These are phyloP conservation scores for Drosophila putrida DNA, from an alignment of 2,888 invertebrate species.

Conservation along the genomic window DNA sequence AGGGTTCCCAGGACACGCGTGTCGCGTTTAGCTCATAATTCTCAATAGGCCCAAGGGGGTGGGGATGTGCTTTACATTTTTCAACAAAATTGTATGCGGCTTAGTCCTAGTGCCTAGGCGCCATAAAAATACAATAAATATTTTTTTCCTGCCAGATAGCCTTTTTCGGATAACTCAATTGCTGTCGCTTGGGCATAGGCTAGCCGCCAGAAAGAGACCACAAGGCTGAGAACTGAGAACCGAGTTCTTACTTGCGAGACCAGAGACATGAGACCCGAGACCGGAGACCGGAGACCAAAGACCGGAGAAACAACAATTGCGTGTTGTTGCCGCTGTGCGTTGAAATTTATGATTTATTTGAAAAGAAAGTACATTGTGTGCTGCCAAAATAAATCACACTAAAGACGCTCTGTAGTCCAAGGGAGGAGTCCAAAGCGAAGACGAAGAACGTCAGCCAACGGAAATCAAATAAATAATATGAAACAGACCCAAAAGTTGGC, in stretches of 20 bases:
- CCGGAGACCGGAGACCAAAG: neutral
- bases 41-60: slow-evolving; percentile 48
- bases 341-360: slow-evolving; percentile 82
- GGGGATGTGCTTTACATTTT: slow-evolving; percentile 67
- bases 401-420: slow-evolving; percentile 53
- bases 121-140: slow-evolving; percentile 79
- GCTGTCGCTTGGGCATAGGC: slow-evolving; percentile 48
- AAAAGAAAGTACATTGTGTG: slow-evolving; percentile 77
- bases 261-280: slow-evolving; percentile 1
- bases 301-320: slow-evolving; percentile 44
- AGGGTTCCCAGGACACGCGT: slow-evolving; percentile 51
- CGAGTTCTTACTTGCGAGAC: slow-evolving; percentile 6
- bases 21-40: slow-evolving; percentile 77
- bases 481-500: slow-evolving; percentile 13
- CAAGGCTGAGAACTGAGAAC: neutral
- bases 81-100: slow-evolving; percentile 70
- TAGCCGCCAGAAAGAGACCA: slow-evolving; percentile 1
- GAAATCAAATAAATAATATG: slow-evolving; percentile 68
- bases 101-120: slow-evolving; percentile 63
- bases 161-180: slow-evolving; percentile 78
- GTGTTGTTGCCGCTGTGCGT: slow-evolving; percentile 62
- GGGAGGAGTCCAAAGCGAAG: slow-evolving; percentile 14
- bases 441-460: slow-evolving; percentile 42
- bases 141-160: slow-evolving; percentile 62
- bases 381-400: slow-evolving; percentile 80